Conservation (phyloP, 2,113 vertebrate genomes). For the Mesoclemmys tuberculata region DNA sequence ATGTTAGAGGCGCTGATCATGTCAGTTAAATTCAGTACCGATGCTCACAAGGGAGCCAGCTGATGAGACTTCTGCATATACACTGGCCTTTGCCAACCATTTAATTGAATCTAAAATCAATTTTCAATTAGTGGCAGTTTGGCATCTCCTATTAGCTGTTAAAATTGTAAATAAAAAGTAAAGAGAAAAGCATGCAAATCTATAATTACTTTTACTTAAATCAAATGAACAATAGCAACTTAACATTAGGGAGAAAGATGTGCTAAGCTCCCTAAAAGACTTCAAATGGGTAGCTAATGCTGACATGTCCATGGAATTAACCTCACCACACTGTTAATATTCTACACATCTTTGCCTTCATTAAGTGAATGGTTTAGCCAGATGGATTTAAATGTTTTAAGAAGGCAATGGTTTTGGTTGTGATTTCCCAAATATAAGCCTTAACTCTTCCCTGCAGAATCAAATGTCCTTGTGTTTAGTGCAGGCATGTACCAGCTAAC, state of each 20-base stretch:
- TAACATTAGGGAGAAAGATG: neutral
- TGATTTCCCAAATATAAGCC: neutral
- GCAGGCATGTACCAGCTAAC: neutral
- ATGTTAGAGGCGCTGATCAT: neutral
- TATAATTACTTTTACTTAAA: conserved; percentile 60
- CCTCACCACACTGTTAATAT: neutral
- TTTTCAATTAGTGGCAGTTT: conserved; percentile 78
- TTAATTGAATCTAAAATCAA: conserved; percentile 78
- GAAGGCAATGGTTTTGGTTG: neutral
- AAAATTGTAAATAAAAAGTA: conserved; percentile 57
- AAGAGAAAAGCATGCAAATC: conserved; percentile 59
- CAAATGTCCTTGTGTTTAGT: neutral
- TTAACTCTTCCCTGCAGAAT: neutral
- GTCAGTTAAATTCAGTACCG: conserved; percentile 25
- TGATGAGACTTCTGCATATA: conserved; percentile 16
- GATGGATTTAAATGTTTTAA: neutral
- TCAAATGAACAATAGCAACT: conserved; percentile 40
- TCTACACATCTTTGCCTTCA: neutral
- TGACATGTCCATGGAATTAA: neutral
- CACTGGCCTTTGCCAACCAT: conserved; percentile 11
- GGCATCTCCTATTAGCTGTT: conserved; percentile 62
- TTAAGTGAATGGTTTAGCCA: neutral
- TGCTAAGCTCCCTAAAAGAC: neutral
- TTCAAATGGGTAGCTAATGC: neutral
- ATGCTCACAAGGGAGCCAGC: neutral